These are phyloP conservation scores for Agriotes lineatus DNA, from an alignment of 2,888 invertebrate genomes.

Conservation along the genomic window DNA sequence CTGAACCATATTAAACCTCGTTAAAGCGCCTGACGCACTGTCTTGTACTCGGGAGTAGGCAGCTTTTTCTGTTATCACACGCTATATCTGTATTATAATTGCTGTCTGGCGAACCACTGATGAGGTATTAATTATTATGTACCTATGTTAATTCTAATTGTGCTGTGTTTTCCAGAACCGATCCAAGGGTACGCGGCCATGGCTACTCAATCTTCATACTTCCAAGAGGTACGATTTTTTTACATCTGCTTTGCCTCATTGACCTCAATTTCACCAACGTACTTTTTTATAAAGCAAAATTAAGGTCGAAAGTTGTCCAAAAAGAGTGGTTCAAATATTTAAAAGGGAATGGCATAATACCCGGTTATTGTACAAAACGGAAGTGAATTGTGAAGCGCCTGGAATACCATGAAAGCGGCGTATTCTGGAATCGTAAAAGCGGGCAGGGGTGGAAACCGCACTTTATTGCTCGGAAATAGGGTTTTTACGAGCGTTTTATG, in stretches of 20 bases:
- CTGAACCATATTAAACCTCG: no score
- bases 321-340: no score
- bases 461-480: conserved; percentile 28
- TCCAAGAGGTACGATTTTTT: conserved; percentile 50
- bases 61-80: conserved; percentile 50
- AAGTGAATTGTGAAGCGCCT: conserved; percentile 25
- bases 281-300: no score
- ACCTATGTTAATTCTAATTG: conserved; percentile 43
- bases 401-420: conserved; percentile 18
- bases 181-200: conserved; percentile 49
- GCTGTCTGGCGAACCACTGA: conserved; percentile 31
- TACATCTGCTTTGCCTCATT: not conserved
- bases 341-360: no score
- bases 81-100: conserved; percentile 50
- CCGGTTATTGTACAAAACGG: conserved; percentile 10
- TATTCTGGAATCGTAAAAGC: conserved; percentile 23
- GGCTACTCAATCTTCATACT: conserved; percentile 49
- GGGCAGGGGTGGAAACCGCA: conserved; percentile 27
- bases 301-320: no score
- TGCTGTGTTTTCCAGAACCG: conserved; percentile 52
- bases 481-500: conserved; percentile 29
- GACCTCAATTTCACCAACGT: no score
- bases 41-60: not conserved
- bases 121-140: conserved; percentile 47
- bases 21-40: no score